phyloP scores from a whole-genome alignment of 35 echinoderm and acorn worm species.

The Apostichopus californicus region DNA sequence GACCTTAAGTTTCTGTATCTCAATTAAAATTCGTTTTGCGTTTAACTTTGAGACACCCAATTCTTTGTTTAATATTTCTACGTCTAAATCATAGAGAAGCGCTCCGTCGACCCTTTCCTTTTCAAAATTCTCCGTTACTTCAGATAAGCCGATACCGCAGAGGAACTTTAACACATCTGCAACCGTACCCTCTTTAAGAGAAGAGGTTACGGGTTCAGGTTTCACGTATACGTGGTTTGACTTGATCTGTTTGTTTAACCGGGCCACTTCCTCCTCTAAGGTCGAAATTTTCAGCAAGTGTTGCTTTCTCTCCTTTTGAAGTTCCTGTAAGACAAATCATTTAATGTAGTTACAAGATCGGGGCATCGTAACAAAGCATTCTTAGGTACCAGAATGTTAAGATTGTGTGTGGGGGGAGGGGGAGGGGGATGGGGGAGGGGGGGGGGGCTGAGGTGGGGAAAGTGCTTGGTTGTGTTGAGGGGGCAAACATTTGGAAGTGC shows the following conservation, averaged over 20 bases:
- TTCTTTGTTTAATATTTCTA: not conserved
- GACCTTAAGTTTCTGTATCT: not conserved
- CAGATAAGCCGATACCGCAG: not conserved
- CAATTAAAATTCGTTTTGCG: not conserved
- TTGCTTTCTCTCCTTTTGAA: not conserved
- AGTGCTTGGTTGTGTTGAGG: too few species aligned
- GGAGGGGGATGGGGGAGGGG: too few species aligned
- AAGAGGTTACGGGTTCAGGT: too few species aligned
- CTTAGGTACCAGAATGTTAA: too few species aligned
- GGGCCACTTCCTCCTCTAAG: not conserved
- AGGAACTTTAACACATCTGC: not conserved
- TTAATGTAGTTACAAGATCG: too few species aligned
- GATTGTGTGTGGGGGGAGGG: too few species aligned
- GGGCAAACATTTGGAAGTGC: too few species aligned
- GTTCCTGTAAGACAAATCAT: not conserved
- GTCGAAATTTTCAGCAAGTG: not conserved
- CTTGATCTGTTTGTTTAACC: not conserved
- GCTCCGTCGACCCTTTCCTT: conserved; percentile 1
- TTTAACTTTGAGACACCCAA: not conserved
- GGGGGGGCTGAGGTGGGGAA: too few species aligned
- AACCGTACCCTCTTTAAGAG: not conserved
- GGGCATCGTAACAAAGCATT: too few species aligned
- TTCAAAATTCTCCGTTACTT: not conserved
- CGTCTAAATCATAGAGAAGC: not conserved
- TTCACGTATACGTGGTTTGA: not conserved